These are phyloP conservation scores for Turdus rufiventris DNA, from an alignment of 2,113 vertebrate genomes.

Conservation along the genomic window DNA sequence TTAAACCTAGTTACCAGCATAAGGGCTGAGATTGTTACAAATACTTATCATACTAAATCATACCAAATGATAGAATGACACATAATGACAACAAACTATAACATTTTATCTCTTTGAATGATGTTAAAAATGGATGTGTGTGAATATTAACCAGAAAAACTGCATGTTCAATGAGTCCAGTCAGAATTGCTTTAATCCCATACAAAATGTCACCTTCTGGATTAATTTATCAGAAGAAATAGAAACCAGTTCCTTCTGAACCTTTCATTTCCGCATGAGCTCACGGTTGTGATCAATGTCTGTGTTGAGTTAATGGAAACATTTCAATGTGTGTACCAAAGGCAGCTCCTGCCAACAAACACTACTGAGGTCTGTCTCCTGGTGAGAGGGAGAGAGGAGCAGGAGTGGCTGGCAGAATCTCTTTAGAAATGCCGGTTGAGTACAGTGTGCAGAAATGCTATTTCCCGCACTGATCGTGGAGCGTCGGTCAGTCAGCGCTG, in stretches of 20 bases:
- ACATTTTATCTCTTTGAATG: not conserved
- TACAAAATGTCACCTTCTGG: not conserved
- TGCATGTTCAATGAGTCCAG: not conserved
- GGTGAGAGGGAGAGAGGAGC: not conserved
- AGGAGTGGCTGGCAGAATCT: not conserved
- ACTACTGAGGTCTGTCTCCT: not conserved
- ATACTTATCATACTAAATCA: not conserved
- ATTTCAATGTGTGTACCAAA: not conserved
- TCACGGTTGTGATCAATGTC: not conserved
- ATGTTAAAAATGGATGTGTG: not conserved
- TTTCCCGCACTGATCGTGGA: rapidly evolving
- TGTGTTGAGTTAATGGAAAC: not conserved
- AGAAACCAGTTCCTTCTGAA: not conserved
- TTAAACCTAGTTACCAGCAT: not conserved
- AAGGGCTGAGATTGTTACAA: not conserved
- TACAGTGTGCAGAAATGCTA: not conserved
- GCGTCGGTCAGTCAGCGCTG: rapidly evolving
- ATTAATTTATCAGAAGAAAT: not conserved
- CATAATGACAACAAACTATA: not conserved
- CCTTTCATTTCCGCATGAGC: not conserved
- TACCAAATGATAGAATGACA: not conserved
- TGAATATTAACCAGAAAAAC: not conserved
- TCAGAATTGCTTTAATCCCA: not conserved
- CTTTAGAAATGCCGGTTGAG: not conserved
- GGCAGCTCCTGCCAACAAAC: not conserved